phyloP scores from a whole-genome alignment of 2,888 invertebrate species.

The Hybos culiciformis region DNA sequence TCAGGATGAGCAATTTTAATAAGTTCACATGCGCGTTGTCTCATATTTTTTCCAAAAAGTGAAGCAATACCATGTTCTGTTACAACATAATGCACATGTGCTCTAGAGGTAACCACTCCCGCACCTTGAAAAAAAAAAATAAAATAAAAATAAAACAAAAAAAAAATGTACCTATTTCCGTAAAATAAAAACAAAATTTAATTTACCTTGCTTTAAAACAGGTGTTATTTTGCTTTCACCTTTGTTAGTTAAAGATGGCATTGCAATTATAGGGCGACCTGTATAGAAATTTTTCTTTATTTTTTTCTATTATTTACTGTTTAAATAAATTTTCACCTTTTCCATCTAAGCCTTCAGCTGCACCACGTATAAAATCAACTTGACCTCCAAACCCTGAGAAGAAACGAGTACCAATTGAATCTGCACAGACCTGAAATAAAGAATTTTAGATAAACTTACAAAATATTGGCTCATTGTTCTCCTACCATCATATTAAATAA shows the following conservation, averaged over 20 bases:
- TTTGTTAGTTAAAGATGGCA: constrained; percentile 64
- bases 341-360: constrained; percentile 72
- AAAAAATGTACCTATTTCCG: not conserved
- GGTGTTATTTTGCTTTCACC: constrained; percentile 78
- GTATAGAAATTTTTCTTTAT: no score
- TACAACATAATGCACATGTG: constrained; percentile 86
- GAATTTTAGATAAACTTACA: no score
- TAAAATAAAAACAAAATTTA: not conserved
- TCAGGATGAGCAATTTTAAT: constrained; percentile 83
- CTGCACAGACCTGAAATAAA: constrained; percentile 79
- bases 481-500: no score
- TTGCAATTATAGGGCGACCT: constrained; percentile 87
- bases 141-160: not conserved
- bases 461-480: no score
- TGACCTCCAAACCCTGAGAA: constrained; percentile 86
- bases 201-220: constrained; percentile 61
- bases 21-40: constrained; percentile 79
- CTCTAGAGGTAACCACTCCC: constrained; percentile 85
- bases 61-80: constrained; percentile 85
- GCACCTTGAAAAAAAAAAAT: constrained; percentile 48
- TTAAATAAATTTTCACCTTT: no score
- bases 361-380: constrained; percentile 86
- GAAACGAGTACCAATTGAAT: constrained; percentile 66
- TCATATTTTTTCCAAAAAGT: constrained; percentile 75
- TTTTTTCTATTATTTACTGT: no score